A percentile compares a stretch with the other conserved stretches of the same genome.
These are phyloP conservation scores for Osmerus mordax DNA, from an alignment of 2,113 vertebrate genomes.

Conservation along the genomic window DNA sequence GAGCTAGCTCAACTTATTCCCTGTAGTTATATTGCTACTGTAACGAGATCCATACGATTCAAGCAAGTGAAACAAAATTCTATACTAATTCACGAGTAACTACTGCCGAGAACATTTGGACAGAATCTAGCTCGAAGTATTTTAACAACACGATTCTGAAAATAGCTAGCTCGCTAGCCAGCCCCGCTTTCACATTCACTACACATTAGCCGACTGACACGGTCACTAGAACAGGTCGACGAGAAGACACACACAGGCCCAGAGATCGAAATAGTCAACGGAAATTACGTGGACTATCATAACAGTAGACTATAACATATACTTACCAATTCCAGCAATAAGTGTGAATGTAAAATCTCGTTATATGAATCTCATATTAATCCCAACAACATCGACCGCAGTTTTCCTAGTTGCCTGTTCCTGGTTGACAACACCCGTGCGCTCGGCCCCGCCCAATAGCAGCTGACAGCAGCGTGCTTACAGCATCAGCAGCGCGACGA, in stretches of 20 bases:
- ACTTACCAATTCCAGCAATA: neutral
- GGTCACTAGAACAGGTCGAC: neutral
- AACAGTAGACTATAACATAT: neutral
- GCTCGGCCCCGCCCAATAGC: constrained; percentile 24
- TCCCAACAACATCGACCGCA: neutral
- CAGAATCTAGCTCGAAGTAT: no score
- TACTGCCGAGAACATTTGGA: neutral
- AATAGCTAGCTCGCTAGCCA: neutral
- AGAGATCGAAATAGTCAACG: neutral
- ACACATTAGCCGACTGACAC: neutral
- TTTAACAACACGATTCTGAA: neutral
- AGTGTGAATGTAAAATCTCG: neutral
- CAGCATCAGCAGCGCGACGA: neutral
- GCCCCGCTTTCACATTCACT: neutral
- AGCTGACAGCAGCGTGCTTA: neutral
- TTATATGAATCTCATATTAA: constrained; percentile 1
- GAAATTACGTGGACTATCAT: no score
- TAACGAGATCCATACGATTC: neutral
- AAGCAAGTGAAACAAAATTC: neutral
- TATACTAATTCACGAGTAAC: no score
- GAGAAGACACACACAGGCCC: neutral
- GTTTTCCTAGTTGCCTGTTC: constrained; percentile 5
- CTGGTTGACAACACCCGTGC: constrained; percentile 2
- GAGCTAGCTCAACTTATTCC: neutral
- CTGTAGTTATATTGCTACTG: neutral